Evolutionary conservation across 2,888 invertebrate genomes (phyloP).

Genomic region (Stomorhina lunata): DNA sequence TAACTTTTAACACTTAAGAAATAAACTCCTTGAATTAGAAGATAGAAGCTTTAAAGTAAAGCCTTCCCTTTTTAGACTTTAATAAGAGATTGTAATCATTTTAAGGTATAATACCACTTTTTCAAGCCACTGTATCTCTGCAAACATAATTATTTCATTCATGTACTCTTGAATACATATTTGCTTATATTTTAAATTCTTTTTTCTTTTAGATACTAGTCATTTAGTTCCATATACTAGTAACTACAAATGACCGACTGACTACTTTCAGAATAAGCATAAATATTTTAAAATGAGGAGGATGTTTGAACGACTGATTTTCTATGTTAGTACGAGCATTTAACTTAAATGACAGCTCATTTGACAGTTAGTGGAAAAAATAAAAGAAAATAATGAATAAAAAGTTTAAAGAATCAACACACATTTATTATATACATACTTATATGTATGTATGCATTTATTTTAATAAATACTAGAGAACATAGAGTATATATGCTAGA

Average conservation of each 20-base stretch:
- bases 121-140: constrained; percentile 15
- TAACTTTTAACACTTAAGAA: too few species aligned
- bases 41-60: too few species aligned
- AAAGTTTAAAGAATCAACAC: constrained; percentile 20
- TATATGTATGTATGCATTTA: not conserved
- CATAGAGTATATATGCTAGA: too few species aligned
- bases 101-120: not conserved
- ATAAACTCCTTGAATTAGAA: too few species aligned
- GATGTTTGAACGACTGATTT: not conserved
- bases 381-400: too few species aligned
- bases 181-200: constrained; percentile 14
- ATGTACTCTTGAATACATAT: constrained; percentile 41
- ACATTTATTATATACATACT: constrained; percentile 4
- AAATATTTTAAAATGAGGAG: not conserved
- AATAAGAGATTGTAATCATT: too few species aligned
- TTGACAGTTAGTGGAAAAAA: constrained; percentile 59
- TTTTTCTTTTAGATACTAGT: constrained; percentile 14
- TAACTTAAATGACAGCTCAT: constrained; percentile 63
- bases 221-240: too few species aligned
- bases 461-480: too few species aligned
- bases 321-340: not conserved
- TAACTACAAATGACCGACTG: too few species aligned
- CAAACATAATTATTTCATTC: constrained; percentile 44
- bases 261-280: constrained; percentile 37
- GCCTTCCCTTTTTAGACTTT: too few species aligned